Conservation (phyloP, 1,140 invertebrate genomes). For the Saccostrea cuccullata region DNA sequence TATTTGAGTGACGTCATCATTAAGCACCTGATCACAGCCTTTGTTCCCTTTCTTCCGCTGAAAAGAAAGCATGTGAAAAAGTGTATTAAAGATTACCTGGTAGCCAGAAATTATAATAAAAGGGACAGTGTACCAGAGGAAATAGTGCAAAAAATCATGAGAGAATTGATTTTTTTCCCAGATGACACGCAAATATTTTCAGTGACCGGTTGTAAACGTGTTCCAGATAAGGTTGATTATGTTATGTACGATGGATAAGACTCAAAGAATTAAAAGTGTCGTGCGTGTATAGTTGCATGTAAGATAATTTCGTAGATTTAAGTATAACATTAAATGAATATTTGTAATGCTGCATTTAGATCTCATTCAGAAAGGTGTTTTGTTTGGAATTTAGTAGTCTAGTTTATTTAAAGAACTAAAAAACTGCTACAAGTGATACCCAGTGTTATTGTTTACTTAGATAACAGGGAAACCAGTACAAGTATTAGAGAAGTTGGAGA, state of each 20-base stretch:
- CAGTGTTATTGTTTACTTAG: too few species aligned
- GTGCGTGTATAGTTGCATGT: too few species aligned
- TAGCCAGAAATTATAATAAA: constrained; percentile 55
- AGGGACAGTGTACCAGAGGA: constrained; percentile 47
- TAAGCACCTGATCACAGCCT: constrained; percentile 92
- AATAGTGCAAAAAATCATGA: constrained; percentile 56
- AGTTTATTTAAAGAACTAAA: too few species aligned
- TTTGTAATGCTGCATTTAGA: too few species aligned
- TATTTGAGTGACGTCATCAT: constrained; percentile 84
- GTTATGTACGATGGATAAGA: constrained; percentile 52
- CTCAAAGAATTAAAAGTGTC: background rate
- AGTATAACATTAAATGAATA: too few species aligned
- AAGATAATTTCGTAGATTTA: too few species aligned
- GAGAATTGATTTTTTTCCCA: constrained; percentile 61
- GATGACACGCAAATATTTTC: constrained; percentile 59
- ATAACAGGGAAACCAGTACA: too few species aligned
- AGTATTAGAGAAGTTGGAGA: too few species aligned
- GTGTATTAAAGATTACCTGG: constrained; percentile 82
- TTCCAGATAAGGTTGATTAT: constrained; percentile 66
- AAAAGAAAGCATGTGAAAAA: constrained; percentile 89
- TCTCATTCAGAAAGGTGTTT: too few species aligned
- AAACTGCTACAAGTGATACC: too few species aligned
- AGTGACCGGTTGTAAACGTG: constrained; percentile 68
- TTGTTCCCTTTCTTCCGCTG: constrained; percentile 95
- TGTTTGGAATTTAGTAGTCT: too few species aligned